Percentiles rank a stretch among this genome's conserved stretches.
phyloP scores from a whole-genome alignment of 2,797 vertebrate genomes.

The Cryptoblepharus egeriae region DNA sequence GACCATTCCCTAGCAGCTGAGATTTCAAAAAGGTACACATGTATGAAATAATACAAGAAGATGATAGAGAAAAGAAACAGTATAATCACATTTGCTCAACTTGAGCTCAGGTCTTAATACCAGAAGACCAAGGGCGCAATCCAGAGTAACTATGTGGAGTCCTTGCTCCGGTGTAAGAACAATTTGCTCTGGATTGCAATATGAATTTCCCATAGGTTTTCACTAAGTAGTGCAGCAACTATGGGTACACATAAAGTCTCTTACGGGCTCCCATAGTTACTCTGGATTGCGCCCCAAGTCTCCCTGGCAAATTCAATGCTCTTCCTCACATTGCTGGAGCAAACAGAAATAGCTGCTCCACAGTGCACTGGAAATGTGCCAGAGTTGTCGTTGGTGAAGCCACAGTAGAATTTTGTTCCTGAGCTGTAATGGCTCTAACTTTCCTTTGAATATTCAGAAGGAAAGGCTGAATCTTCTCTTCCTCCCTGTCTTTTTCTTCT shows the following conservation, averaged over 20 bases:
- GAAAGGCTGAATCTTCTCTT: conserved; percentile 32
- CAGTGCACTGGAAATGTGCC: conserved; percentile 38
- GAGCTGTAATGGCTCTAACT: conserved; percentile 15
- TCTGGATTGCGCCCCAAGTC: too few relatives aligned
- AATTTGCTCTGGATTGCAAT: too few relatives aligned
- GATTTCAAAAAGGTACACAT: conserved; percentile 54
- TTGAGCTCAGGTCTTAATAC: neutral
- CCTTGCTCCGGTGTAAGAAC: too few relatives aligned
- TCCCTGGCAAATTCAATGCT: conserved; percentile 14
- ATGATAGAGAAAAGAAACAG: conserved; percentile 43
- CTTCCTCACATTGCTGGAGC: conserved; percentile 13
- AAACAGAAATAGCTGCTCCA: conserved; percentile 27
- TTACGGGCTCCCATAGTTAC: too few relatives aligned
- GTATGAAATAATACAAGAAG: conserved; percentile 60
- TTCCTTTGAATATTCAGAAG: conserved; percentile 55
- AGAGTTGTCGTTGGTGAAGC: conserved; percentile 18
- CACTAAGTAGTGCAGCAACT: too few relatives aligned
- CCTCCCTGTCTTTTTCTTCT: conserved; percentile 8
- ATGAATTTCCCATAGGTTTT: too few relatives aligned
- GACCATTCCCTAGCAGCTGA: conserved; percentile 33
- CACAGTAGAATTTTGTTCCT: conserved; percentile 36
- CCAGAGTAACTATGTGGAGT: too few relatives aligned
- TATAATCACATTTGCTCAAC: conserved; percentile 40
- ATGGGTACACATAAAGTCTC: too few relatives aligned
- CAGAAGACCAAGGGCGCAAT: too few relatives aligned